Percentiles rank a stretch among this genome's conserved stretches.
phyloP scores from a whole-genome alignment of 2,113 vertebrate species.

The Aegypius monachus region DNA sequence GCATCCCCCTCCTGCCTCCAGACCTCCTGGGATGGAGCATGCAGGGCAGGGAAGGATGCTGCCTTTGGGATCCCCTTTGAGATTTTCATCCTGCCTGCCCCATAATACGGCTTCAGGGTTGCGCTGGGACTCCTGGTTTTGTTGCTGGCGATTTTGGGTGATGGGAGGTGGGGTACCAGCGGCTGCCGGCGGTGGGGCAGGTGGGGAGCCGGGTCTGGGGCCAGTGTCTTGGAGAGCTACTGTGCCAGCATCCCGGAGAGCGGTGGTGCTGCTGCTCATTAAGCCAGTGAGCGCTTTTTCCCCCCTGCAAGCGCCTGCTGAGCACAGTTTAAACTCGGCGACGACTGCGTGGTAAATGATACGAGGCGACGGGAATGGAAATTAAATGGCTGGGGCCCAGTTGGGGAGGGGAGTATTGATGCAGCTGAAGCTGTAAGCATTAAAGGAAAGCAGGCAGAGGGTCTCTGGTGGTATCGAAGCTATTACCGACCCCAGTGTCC shows the following conservation, averaged over 20 bases:
- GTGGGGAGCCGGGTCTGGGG: background rate
- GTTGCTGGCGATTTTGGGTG: background rate
- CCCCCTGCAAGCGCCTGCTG: background rate
- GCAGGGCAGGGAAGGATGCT: background rate
- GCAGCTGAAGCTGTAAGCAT: background rate
- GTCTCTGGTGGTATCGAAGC: background rate
- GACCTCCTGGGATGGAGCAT: fast-evolving
- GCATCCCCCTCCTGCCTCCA: background rate
- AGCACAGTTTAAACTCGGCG: background rate
- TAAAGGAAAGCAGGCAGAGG: background rate
- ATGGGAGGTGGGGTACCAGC: background rate
- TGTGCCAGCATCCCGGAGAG: background rate
- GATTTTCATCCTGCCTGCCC: background rate
- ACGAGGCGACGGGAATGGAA: background rate
- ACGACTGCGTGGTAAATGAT: background rate
- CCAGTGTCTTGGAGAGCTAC: background rate
- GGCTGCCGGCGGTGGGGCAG: background rate
- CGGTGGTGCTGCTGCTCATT: background rate
- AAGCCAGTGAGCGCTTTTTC: background rate
- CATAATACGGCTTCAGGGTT: fast-evolving
- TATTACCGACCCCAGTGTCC: fast-evolving
- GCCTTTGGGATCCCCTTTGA: background rate
- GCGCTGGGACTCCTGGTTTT: background rate
- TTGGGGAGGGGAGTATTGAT: background rate
- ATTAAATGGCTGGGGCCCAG: background rate